Conservation (phyloP, 2,888 invertebrate species). For the Pristionchus mayeri region DNA sequence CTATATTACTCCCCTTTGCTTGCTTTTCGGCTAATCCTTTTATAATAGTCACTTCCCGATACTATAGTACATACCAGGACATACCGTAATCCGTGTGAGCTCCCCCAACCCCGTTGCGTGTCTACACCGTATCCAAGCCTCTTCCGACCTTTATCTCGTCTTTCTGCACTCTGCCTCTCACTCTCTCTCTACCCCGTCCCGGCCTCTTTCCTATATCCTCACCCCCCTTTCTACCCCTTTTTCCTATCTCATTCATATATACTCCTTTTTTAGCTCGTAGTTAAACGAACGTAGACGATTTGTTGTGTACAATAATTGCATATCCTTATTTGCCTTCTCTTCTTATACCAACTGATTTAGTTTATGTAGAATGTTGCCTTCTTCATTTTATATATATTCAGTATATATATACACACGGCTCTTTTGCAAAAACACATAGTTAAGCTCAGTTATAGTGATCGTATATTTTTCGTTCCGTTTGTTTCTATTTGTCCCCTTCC, state of each 20-base stretch:
- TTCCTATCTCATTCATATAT: neutral
- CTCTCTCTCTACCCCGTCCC: neutral
- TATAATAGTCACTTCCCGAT: neutral
- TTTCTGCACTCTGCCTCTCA: no score
- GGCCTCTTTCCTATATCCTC: neutral
- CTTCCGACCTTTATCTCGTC: neutral
- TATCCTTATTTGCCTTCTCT: neutral
- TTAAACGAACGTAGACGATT: conserved; percentile 17
- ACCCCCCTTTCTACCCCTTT: neutral
- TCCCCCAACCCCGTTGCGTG: conserved; percentile 31
- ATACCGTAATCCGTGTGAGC: conserved; percentile 41
- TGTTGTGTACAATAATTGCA: conserved; percentile 27
- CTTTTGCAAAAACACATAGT: neutral
- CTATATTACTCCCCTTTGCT: neutral
- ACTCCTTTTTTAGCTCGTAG: neutral
- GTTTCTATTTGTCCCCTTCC: no score
- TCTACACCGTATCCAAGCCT: conserved; percentile 25
- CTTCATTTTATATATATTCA: conserved; percentile 1
- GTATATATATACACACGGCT: conserved; percentile 3
- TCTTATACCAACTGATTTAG: neutral
- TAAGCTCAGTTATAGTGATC: neutral
- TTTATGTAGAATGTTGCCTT: neutral
- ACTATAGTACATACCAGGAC: neutral
- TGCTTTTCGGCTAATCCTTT: no score
- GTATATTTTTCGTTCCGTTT: neutral